Evolutionary conservation across 1,140 invertebrate genomes (phyloP).

Genomic region (Hormaphis cornu): DNA sequence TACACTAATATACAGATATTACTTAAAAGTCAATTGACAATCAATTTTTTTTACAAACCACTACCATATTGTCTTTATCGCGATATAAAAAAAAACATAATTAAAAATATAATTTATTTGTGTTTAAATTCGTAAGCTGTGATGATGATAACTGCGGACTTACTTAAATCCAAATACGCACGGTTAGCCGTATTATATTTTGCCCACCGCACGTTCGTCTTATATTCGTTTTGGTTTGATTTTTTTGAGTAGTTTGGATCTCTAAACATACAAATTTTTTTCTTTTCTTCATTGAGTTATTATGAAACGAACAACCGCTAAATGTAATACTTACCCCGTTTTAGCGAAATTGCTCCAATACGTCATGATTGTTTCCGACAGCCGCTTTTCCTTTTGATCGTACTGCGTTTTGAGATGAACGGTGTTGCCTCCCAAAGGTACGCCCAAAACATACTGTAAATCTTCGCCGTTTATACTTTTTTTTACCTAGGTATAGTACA

Average conservation of each 20-base stretch:
- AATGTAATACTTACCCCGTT: conserved; percentile 68
- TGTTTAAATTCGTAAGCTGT: too few relatives aligned
- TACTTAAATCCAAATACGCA: conserved; percentile 67
- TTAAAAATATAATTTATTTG: too few relatives aligned
- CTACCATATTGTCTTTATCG: too few relatives aligned
- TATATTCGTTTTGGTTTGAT: conserved; percentile 51
- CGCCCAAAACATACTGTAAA: conserved; percentile 81
- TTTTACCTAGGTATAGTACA: conserved; percentile 36
- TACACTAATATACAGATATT: too few relatives aligned
- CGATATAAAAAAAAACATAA: too few relatives aligned
- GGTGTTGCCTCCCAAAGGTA: conserved; percentile 65
- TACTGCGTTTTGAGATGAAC: conserved; percentile 66
- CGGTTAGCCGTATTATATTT: conserved; percentile 61
- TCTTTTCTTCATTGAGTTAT: background rate
- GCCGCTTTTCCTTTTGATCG: conserved; percentile 60
- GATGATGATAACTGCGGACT: background rate
- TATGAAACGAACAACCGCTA: too few relatives aligned
- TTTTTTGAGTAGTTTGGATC: conserved; percentile 60
- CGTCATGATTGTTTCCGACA: conserved; percentile 74
- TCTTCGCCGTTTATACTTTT: conserved; percentile 74
- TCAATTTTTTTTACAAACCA: too few relatives aligned
- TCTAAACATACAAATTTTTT: conserved; percentile 45
- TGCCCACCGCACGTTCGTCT: conserved; percentile 65
- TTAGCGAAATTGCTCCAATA: conserved; percentile 84
- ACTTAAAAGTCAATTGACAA: too few relatives aligned